Conservation (phyloP, 2,888 invertebrate species). For the Drosophila macrothrix region DNA sequence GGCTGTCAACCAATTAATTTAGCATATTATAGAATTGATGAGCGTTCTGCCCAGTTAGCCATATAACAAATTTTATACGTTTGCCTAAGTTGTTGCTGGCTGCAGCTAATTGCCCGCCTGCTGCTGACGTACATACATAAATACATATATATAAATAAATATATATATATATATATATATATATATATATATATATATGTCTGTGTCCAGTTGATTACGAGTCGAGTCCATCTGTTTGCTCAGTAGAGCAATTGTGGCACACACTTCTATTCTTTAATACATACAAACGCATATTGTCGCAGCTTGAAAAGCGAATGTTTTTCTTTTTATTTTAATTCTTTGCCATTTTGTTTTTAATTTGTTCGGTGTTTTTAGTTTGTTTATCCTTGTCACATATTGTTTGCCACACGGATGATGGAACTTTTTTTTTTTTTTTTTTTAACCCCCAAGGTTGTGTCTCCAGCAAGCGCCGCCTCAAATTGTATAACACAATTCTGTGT, state of each 20-base stretch:
- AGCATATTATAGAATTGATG: constrained; percentile 52
- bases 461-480: constrained; percentile 36
- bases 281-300: constrained; percentile 18
- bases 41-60: constrained; percentile 23
- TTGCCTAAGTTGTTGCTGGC: constrained; percentile 39
- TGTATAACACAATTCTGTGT: constrained; percentile 62
- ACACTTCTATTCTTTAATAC: constrained; percentile 28
- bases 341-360: background rate
- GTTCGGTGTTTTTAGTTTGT: background rate
- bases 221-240: constrained; percentile 19
- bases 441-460: constrained; percentile 62
- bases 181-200: constrained; percentile 1
- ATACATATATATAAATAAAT: constrained; percentile 2
- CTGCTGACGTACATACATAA: constrained; percentile 30
- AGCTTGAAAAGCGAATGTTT: constrained; percentile 11
- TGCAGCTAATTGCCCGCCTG: constrained; percentile 54
- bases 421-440: constrained; percentile 1
- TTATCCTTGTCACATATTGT: constrained; percentile 29
- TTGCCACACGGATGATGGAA: background rate
- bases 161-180: constrained; percentile 1
- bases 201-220: constrained; percentile 1
- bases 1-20: constrained; percentile 50
- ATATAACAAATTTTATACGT: constrained; percentile 16
- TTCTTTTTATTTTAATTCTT: background rate
- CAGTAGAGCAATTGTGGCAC: constrained; percentile 33